Evolutionary conservation across 1,140 invertebrate species (phyloP), one percentile per base, ranked within the genome.

Genomic region (Bemisia tabaci): DNA sequence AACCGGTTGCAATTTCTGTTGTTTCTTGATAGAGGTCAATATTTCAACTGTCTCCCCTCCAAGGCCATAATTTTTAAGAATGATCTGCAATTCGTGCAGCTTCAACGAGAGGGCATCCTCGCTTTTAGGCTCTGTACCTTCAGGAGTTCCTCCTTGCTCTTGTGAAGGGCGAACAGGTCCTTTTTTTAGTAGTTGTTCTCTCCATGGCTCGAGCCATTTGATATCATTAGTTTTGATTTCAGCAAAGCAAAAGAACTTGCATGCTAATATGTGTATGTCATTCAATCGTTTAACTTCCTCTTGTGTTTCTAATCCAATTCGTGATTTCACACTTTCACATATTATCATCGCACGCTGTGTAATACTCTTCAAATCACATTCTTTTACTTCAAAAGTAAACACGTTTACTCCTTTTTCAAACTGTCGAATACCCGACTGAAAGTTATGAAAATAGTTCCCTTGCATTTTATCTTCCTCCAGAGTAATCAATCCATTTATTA

Each of bases 1-100:
- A 58, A n/a, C 60, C n/a, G 65, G 59, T 27, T 62, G 59, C 23
- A 67, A 62, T 17, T 67, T 62, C 62, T 62, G 33, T 62, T 67
- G 33, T 5, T 26, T 67, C 60, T 61, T 48, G 33, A 9, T 24
- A 63, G 23, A 27, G 25, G 23, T 11, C 2, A 26, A 24, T 24
- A 24, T 63, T 63, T 63, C 62, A 25, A 26, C 26, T 27, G 26
- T 11, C 26, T 23, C 9, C n/a, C 62, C 26, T 9, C 22, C 26
- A 24, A 63, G 12, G 12, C 9, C 21, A 26, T 63, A 12, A 23
- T 63, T 63, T 21, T 5, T 63, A 9, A 63, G 26, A 63, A 63
- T 27, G 22, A 2, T 27, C 26, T 63, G 9, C 62, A 63, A 22
- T 26, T 65, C 64, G 39, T 26, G 58, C 39, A 69, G 59, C 33